A percentile compares a stretch with the other conserved stretches of the same genome.
Conservation (phyloP, 2,113 vertebrate species). For the Eulemur rufifrons region DNA sequence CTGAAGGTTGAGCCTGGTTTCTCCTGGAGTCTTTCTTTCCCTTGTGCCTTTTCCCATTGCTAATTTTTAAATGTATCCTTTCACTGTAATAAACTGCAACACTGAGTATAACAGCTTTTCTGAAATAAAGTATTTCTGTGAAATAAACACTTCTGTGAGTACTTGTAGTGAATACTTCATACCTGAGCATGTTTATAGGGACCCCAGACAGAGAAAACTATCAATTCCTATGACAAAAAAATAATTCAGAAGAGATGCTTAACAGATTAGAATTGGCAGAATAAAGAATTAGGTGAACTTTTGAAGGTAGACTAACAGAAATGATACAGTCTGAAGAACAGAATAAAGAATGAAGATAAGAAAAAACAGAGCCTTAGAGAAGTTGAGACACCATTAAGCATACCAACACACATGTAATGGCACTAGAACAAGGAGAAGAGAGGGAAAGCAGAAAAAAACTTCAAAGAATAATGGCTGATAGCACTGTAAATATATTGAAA, state of each 20-base stretch:
- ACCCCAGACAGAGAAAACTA: not conserved
- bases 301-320: not conserved
- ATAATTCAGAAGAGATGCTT: too few relatives aligned
- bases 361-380: not conserved
- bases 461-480: not conserved
- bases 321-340: not conserved
- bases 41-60: not conserved
- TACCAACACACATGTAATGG: not conserved
- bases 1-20: not conserved
- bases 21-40: not conserved
- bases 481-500: too few relatives aligned
- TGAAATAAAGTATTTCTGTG: not conserved
- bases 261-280: too few relatives aligned
- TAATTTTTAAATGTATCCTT: not conserved
- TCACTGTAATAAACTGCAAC: not conserved
- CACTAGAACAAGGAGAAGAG: not conserved
- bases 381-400: too few relatives aligned
- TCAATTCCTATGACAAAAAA: not conserved
- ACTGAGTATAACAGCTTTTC: not conserved
- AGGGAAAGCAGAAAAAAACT: not conserved
- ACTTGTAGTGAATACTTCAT: not conserved
- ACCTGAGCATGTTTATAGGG: not conserved
- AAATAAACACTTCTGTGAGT: not conserved
- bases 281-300: not conserved
- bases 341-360: not conserved